phyloP scores from a whole-genome alignment of 2,888 invertebrate genomes.

The Pelosia muscerda region DNA sequence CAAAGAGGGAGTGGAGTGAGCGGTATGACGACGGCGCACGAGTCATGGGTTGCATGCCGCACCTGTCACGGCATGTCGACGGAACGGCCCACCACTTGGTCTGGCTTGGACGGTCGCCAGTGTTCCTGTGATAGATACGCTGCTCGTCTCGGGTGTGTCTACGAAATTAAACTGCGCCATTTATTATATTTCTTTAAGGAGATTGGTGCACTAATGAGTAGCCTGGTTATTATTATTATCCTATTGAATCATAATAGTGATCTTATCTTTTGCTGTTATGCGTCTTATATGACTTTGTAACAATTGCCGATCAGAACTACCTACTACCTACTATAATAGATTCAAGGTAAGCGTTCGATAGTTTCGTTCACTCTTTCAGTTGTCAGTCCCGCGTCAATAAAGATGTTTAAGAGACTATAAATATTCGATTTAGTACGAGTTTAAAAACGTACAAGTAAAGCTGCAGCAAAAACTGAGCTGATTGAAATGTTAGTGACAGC shows the following conservation, averaged over 20 bases:
- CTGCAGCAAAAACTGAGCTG: slow-evolving; percentile 78
- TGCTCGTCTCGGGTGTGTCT: slow-evolving; percentile 82
- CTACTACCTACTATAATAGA: slow-evolving; percentile 41
- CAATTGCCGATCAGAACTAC: slow-evolving; percentile 24
- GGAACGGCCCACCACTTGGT: slow-evolving; percentile 83
- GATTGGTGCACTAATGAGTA: slow-evolving; percentile 76
- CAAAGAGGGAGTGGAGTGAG: slow-evolving; percentile 66
- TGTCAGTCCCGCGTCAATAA: slow-evolving; percentile 83
- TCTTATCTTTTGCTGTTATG: slow-evolving; percentile 38
- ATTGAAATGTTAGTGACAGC: slow-evolving; percentile 86
- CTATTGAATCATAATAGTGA: slow-evolving; percentile 47
- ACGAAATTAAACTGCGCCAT: slow-evolving; percentile 86
- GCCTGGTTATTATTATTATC: slow-evolving; percentile 60
- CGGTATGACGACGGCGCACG: slow-evolving; percentile 67
- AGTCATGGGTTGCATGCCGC: slow-evolving; percentile 85
- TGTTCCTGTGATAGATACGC: slow-evolving; percentile 80
- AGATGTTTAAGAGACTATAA: slow-evolving; percentile 83
- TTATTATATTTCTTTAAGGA: slow-evolving; percentile 83
- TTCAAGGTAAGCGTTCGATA: slow-evolving; percentile 63
- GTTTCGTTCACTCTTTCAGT: slow-evolving; percentile 71
- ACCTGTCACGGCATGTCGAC: slow-evolving; percentile 83
- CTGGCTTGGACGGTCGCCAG: slow-evolving; percentile 82
- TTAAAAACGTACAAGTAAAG: slow-evolving; percentile 72
- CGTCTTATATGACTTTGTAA: slow-evolving; percentile 29
- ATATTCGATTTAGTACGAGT: slow-evolving; percentile 78